Percentiles rank a stretch among this genome's conserved stretches.
phyloP scores from a whole-genome alignment of 1,140 invertebrate genomes.

The Acromyrmex echinatior region DNA sequence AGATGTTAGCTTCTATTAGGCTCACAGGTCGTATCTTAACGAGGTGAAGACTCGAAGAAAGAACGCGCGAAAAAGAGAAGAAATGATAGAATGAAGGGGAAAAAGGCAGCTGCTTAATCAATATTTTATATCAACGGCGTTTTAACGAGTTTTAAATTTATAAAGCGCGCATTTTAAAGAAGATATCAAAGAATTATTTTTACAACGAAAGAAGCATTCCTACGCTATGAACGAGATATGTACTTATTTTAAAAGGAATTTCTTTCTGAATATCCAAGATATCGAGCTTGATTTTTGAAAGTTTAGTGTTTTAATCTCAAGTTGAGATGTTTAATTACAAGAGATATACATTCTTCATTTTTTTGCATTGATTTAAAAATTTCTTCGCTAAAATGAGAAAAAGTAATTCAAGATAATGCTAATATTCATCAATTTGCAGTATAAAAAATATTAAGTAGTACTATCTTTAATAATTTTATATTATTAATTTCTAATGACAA shows the following conservation, averaged over 20 bases:
- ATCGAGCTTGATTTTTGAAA: background rate
- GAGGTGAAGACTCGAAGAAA: constrained; percentile 54
- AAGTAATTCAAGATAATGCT: background rate
- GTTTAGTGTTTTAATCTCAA: background rate
- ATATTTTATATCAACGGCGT: constrained; percentile 49
- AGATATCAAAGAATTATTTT: constrained; percentile 7
- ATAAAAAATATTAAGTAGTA: background rate
- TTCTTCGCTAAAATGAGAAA: background rate
- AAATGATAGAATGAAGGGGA: constrained; percentile 9
- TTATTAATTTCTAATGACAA: too few species aligned
- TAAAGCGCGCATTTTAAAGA: constrained; percentile 24
- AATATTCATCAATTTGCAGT: background rate
- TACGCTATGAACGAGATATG: background rate
- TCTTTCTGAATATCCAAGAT: constrained; percentile 3
- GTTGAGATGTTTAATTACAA: background rate
- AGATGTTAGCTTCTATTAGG: constrained; percentile 52
- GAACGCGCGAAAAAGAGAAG: background rate
- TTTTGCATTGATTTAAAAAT: constrained; percentile 9
- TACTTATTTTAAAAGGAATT: background rate
- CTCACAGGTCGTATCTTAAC: constrained; percentile 61
- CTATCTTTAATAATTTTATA: too few species aligned
- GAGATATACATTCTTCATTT: background rate
- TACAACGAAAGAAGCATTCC: background rate
- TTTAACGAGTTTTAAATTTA: constrained; percentile 62
- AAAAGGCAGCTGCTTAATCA: constrained; percentile 63